phyloP scores from a whole-genome alignment of 2,113 vertebrate species.

The Calidris pugnax region DNA sequence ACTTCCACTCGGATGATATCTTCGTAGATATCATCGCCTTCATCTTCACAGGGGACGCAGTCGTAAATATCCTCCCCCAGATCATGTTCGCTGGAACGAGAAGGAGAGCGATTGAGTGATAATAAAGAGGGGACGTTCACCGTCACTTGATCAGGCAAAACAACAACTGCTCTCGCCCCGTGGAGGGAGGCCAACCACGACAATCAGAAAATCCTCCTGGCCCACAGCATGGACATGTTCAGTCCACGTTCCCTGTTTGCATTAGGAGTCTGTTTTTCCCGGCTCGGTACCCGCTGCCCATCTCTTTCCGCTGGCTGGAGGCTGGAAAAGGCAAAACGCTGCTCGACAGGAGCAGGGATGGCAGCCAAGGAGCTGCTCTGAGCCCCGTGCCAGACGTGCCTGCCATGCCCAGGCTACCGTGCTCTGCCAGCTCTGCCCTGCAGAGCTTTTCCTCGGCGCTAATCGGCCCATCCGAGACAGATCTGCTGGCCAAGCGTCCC shows the following conservation, averaged over 20 bases:
- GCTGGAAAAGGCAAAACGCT: background rate
- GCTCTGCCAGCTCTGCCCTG: background rate
- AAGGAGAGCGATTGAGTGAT: background rate
- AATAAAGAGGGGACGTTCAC: accelerated
- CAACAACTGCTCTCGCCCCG: background rate
- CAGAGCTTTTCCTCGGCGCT: background rate
- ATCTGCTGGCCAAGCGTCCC: accelerated
- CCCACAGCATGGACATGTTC: no score
- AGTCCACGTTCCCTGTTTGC: accelerated
- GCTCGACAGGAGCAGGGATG: accelerated
- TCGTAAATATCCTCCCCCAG: conserved; percentile 98
- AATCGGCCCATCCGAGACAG: background rate
- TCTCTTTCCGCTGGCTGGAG: background rate
- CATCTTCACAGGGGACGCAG: conserved; percentile 95
- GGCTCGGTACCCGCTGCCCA: accelerated
- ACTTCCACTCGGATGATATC: conserved; percentile 99
- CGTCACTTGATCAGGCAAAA: background rate
- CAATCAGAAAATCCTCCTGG: background rate
- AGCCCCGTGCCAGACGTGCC: background rate
- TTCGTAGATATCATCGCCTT: conserved; percentile 96
- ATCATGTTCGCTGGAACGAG: conserved; percentile 87
- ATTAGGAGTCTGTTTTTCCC: background rate
- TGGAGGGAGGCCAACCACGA: background rate
- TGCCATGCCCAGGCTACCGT: accelerated
- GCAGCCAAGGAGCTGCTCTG: background rate